phyloP scores from a whole-genome alignment of 2,113 vertebrate species.

The Tetraodon nigroviridis region DNA sequence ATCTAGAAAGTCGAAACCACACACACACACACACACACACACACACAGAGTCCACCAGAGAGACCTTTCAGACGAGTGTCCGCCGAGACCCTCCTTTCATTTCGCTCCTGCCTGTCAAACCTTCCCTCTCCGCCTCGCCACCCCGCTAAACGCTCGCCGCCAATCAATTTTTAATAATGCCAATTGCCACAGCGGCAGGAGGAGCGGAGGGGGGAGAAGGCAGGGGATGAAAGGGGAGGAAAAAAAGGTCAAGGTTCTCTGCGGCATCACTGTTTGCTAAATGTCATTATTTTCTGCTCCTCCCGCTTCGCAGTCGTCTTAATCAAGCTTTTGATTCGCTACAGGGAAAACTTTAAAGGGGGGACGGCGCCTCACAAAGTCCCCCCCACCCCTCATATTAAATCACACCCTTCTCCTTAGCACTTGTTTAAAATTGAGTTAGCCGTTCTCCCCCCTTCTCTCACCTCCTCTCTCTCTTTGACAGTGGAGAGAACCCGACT shows the following conservation, averaged over 20 bases:
- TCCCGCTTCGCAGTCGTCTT: slow-evolving; percentile 37
- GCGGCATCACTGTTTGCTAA: slow-evolving; percentile 62
- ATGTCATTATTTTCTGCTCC: slow-evolving; percentile 58
- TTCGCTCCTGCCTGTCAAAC: slow-evolving; percentile 69
- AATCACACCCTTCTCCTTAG: slow-evolving; percentile 59
- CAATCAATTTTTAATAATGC: slow-evolving; percentile 82
- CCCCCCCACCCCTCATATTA: slow-evolving; percentile 45
- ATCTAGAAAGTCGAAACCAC: background rate
- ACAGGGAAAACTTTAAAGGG: slow-evolving; percentile 23
- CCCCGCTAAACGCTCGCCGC: slow-evolving; percentile 67
- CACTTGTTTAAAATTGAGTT: slow-evolving; percentile 60
- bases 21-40: slow-evolving; percentile 15
- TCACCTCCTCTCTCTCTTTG: slow-evolving; percentile 50
- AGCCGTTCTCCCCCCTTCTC: slow-evolving; percentile 35
- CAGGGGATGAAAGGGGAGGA: slow-evolving; percentile 1
- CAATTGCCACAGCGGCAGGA: slow-evolving; percentile 71
- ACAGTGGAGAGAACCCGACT: slow-evolving; percentile 66
- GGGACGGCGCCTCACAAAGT: slow-evolving; percentile 24
- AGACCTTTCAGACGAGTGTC: slow-evolving; percentile 62
- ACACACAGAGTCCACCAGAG: slow-evolving; percentile 36
- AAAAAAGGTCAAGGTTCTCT: slow-evolving; percentile 55
- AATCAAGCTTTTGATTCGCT: slow-evolving; percentile 37
- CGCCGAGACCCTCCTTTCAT: slow-evolving; percentile 62
- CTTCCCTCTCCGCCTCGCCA: slow-evolving; percentile 65
- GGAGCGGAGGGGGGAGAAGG: slow-evolving; percentile 3